A percentile compares a stretch with the other conserved stretches of the same genome.
Conservation (phyloP, 2,113 vertebrate species). For the Australoheros scitulus region DNA sequence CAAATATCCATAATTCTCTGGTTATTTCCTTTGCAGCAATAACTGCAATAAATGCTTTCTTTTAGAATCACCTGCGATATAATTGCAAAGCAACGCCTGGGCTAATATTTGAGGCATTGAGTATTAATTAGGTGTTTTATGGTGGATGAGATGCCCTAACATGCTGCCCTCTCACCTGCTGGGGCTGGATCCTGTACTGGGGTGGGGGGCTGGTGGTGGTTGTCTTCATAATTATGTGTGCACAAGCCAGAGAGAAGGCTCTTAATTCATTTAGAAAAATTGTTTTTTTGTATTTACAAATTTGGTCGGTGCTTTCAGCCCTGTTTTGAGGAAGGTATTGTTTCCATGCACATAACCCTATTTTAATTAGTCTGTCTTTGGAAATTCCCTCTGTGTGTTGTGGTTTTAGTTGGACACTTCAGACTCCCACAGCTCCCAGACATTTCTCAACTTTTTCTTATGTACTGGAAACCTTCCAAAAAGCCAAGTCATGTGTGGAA, state of each 20-base stretch:
- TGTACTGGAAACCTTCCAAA: constrained; percentile 29
- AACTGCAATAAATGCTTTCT: not conserved
- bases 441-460: constrained; percentile 47
- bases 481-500: constrained; percentile 47
- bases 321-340: constrained; percentile 60
- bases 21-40: not conserved
- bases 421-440: constrained; percentile 48
- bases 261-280: constrained; percentile 29
- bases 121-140: constrained; percentile 59
- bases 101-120: constrained; percentile 40
- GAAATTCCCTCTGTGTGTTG: constrained; percentile 67
- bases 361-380: constrained; percentile 71
- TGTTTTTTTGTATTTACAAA: constrained; percentile 26
- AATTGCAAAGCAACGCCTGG: constrained; percentile 18
- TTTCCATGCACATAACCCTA: constrained; percentile 54
- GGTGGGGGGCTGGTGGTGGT: constrained; percentile 23
- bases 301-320: constrained; percentile 1
- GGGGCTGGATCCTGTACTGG: constrained; percentile 33
- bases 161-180: constrained; percentile 57
- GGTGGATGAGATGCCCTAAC: constrained; percentile 24
- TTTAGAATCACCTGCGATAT: not conserved
- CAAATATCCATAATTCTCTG: not conserved
- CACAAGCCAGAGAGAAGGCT: constrained; percentile 28
- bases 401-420: constrained; percentile 58
- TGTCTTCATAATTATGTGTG: constrained; percentile 58